Evolutionary conservation across 1,140 invertebrate species (phyloP), one percentile per base, ranked within the genome.

Genomic region (Matsumurasca onukii): DNA sequence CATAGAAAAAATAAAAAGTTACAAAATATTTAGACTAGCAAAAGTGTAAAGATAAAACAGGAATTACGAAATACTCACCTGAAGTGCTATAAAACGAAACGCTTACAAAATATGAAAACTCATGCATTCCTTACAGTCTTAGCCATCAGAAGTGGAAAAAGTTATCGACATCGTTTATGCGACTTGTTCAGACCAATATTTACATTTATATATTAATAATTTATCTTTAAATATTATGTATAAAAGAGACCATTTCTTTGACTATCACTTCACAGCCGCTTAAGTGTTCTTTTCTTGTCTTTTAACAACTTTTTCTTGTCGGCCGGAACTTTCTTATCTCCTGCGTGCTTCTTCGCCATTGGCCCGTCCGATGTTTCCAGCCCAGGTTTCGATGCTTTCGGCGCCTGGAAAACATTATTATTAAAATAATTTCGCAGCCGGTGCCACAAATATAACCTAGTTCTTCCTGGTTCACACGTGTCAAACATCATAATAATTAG

Each of bases 201-300:
- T 65, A 65, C 62, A 65, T 29, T 59, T 59, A 65, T 65, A 31
- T 63, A 61, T 61, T 27, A 27, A 61, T 61, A 25, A 5, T 31
- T 24, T 27, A 55, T 13, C 5, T n/a, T 63, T 63, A 63, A 34
- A 63, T 63, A 20, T 63, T 34, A 48, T 20, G 45, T 13, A 25
- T 12, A 3, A 59, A 24, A 45, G 31, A 45, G 31, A 45, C 24
- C 31, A 45, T 9, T 65, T 25, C 63, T 12, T 34, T 67, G 3
- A 45, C 51, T 15, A 22, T 31, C 30, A 52, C 15, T 79, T 94
- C 89, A 94, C 88, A 95, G 90, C 83, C 92, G 85, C 79, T 95
- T 95, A 57, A 95, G 82, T 72, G 91, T 91, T 80, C 91, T 86
- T 77, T 92, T 94, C 80, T 94, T 94, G 75, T 94, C 91, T 83